Percentiles rank a stretch among this genome's conserved stretches.
These are phyloP conservation scores for Tubulanus polymorphus DNA, from an alignment of 2,888 invertebrate species.

Conservation along the genomic window DNA sequence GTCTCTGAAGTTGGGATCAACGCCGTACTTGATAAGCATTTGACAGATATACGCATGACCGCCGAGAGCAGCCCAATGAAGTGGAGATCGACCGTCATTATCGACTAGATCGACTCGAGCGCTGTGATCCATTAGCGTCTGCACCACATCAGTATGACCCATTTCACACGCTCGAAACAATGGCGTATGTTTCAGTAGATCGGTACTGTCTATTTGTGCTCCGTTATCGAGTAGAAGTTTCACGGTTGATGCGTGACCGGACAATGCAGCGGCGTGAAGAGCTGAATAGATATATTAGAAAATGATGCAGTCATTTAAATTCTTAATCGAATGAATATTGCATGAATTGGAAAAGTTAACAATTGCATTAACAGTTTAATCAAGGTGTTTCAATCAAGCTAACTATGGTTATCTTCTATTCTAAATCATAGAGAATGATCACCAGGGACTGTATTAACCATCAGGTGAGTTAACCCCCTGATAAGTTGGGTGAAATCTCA, in stretches of 20 bases:
- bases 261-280: conserved; percentile 50
- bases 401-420: too few relatives aligned
- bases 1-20: conserved; percentile 48
- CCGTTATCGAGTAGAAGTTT: conserved; percentile 43
- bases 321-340: too few relatives aligned
- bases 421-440: too few relatives aligned
- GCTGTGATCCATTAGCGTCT: conserved; percentile 46
- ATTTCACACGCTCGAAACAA: conserved; percentile 51
- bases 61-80: conserved; percentile 54
- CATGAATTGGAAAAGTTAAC: too few relatives aligned
- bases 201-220: conserved; percentile 41
- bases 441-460: too few relatives aligned
- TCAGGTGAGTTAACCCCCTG: too few relatives aligned
- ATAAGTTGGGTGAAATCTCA: too few relatives aligned
- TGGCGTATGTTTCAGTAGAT: conserved; percentile 50
- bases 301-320: too few relatives aligned
- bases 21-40: conserved; percentile 48
- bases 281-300: too few relatives aligned
- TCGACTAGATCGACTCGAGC: conserved; percentile 48
- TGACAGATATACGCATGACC: conserved; percentile 54
- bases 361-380: too few relatives aligned
- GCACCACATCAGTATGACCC: conserved; percentile 49
- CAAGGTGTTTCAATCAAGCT: too few relatives aligned
- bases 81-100: conserved; percentile 47
- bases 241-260: conserved; percentile 48